A percentile compares a stretch with the other conserved stretches of the same genome.
Conservation (phyloP, 2,113 vertebrate genomes). For the Phrynosoma platyrhinos region DNA sequence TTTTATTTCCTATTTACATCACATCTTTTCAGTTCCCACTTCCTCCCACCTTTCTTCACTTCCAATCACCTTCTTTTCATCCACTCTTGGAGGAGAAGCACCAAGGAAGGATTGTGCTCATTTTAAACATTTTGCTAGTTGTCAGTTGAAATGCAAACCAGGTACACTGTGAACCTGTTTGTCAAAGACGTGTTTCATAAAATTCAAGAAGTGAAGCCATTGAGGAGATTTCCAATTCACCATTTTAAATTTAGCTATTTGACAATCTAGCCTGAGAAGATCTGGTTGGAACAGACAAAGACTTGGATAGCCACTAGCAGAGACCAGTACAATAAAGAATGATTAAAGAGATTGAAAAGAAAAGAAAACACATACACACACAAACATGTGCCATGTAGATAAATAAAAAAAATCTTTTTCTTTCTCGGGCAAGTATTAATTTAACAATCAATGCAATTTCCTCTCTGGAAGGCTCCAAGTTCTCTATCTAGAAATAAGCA, state of each 20-base stretch:
- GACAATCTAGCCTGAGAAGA: neutral
- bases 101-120: too few species aligned
- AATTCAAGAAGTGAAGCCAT: neutral
- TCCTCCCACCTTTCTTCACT: too few species aligned
- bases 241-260: neutral
- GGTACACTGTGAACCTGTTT: neutral
- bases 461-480: neutral
- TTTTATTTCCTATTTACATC: too few species aligned
- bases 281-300: neutral
- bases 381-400: neutral
- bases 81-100: too few species aligned
- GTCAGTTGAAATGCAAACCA: constrained; percentile 12
- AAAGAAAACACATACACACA: neutral
- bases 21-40: too few species aligned
- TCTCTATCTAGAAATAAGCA: neutral
- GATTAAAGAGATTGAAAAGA: neutral
- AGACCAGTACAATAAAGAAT: neutral
- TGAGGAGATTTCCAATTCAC: neutral
- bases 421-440: constrained; percentile 18
- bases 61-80: too few species aligned
- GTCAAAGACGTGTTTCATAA: neutral
- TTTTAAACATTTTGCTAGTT: neutral
- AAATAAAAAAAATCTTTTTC: constrained; percentile 1
- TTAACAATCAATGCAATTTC: constrained; percentile 3
- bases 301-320: neutral